Conservation (phyloP, 1,140 invertebrate species). For the Meteorus sp. region DNA sequence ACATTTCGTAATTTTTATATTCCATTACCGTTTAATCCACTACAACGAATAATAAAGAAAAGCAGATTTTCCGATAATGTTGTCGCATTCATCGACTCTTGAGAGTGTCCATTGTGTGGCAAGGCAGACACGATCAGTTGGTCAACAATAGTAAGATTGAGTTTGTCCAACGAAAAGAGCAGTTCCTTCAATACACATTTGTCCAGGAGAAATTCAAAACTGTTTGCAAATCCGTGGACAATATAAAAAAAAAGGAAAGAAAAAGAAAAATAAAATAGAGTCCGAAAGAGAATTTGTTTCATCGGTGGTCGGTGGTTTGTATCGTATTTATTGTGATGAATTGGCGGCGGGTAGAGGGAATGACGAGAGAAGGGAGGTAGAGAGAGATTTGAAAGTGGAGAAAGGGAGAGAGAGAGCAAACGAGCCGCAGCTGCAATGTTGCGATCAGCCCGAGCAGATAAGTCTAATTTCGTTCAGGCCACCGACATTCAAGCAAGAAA, state of each 20-base stretch:
- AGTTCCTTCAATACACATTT: too few species aligned
- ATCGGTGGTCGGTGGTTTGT: background rate
- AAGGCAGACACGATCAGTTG: constrained; percentile 1
- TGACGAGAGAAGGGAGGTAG: background rate
- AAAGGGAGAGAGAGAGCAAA: background rate
- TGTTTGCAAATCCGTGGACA: constrained; percentile 22
- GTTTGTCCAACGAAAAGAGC: constrained; percentile 34
- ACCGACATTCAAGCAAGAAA: constrained; percentile 27
- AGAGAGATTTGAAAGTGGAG: background rate
- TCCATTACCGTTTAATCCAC: too few species aligned
- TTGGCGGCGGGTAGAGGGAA: background rate
- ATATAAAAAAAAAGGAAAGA: constrained; percentile 15
- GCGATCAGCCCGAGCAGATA: constrained; percentile 41
- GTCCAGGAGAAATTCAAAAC: constrained; percentile 16
- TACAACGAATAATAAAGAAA: too few species aligned
- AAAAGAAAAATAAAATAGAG: too few species aligned
- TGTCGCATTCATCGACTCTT: too few species aligned
- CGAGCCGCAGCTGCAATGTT: constrained; percentile 34
- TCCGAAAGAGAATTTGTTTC: background rate
- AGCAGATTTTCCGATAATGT: too few species aligned
- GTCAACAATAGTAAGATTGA: constrained; percentile 20
- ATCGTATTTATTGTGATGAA: background rate
- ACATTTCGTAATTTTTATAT: too few species aligned
- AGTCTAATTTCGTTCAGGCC: constrained; percentile 44
- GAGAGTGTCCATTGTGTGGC: background rate